Evolutionary conservation across 2,113 vertebrate species (phyloP).

Genomic region (Dryoscopus gambensis): DNA sequence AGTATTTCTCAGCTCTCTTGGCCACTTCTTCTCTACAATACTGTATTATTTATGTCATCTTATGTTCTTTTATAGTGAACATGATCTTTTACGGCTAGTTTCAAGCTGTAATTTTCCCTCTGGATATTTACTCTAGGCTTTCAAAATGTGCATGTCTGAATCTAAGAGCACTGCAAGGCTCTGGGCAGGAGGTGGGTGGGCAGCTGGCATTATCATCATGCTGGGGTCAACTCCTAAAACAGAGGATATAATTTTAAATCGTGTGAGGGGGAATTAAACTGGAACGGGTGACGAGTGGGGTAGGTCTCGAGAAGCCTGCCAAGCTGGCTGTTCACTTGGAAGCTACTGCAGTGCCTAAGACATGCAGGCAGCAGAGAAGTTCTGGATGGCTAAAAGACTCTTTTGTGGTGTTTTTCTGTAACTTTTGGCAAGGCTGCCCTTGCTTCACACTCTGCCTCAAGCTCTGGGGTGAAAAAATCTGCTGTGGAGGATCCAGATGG

Average conservation of each 20-base stretch:
- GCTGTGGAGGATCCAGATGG: background rate
- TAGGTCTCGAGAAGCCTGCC: background rate
- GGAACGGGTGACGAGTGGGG: background rate
- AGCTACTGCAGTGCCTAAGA: background rate
- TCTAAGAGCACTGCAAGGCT: background rate
- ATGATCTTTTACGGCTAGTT: background rate
- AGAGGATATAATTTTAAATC: background rate
- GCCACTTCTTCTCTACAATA: background rate
- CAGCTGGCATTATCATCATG: background rate
- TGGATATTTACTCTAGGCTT: background rate
- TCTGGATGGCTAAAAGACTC: background rate
- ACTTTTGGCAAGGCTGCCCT: background rate
- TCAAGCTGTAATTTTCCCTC: background rate
- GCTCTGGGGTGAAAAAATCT: background rate
- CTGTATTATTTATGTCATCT: background rate
- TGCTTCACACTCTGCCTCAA: background rate
- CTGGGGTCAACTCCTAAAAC: background rate
- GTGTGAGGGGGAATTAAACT: background rate
- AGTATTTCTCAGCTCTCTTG: background rate
- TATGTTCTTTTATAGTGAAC: background rate
- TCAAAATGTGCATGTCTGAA: background rate
- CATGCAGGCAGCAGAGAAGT: background rate
- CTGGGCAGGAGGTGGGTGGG: background rate
- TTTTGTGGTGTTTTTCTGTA: background rate
- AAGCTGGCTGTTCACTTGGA: background rate